Evolutionary conservation across 2,888 invertebrate genomes (phyloP), one percentile per base, ranked within the genome.

Genomic region (Nephrotoma guestfalica): DNA sequence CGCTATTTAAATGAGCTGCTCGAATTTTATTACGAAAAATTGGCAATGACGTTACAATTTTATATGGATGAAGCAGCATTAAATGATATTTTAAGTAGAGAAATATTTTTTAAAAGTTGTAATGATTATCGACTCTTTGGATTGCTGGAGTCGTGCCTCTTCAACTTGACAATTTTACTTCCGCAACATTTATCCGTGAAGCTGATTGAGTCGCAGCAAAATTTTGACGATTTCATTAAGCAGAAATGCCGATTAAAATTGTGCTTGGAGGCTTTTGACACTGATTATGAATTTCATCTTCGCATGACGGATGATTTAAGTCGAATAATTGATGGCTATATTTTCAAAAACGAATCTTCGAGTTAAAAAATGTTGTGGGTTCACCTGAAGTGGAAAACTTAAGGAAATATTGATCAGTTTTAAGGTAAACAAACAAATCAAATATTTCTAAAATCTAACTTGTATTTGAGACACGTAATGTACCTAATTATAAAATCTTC

Each of bases 251-350:
- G 94, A 88, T 92, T 92, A 6, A 90, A 92, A 18, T 93, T 93
- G 88, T 93, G 94, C 86, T 89, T 92, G 87, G 91, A 92, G 88
- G 94, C 94, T 89, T 94, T 94, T 89, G 89, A 91, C 4, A 89
- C 89, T 2, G 93, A 94, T 90, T 88, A 89, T 3, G 88, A 92
- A 15, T 94, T 93, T 88, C 92, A 91, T 87, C 89, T 90, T 83
- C 93, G 93, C 86, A 89, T 94, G 41, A 90, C 92, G 87, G 92
- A 93, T 88, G 91, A 94, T 89, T 91, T 94, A 87, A 91, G 93
- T 88, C 94, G 94, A 89, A 92, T 94, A 86, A 90, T 93, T 85
- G 92, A 93, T 88, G 91, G 90, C 88, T 93, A 89, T 88, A 88
- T 91, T 40, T 86, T 89, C 30, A 30, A 30, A 30, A 30, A 30